Evolutionary conservation across 2,888 invertebrate species (phyloP).

Genomic region (Pseudolycoriella hygida): DNA sequence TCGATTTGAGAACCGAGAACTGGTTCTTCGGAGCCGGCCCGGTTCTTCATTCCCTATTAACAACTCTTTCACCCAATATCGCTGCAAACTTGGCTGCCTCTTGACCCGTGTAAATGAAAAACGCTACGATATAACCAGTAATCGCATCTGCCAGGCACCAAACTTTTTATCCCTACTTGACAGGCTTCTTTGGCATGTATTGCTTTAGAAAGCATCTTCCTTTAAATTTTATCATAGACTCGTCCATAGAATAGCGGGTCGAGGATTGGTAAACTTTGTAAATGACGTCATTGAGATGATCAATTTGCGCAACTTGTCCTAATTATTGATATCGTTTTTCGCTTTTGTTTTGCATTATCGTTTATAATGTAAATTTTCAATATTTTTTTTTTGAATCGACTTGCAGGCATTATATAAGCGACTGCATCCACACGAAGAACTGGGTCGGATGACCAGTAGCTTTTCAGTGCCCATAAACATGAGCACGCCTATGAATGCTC

Average conservation of each 20-base stretch:
- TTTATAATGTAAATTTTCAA: background rate
- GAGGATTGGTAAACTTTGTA: background rate
- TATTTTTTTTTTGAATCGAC: background rate
- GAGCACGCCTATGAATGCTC: background rate
- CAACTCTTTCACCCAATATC: slow-evolving; percentile 3
- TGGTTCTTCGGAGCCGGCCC: no score
- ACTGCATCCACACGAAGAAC: background rate
- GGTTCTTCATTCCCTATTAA: no score
- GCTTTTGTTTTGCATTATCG: background rate
- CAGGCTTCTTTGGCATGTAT: background rate
- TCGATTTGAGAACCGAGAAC: no score
- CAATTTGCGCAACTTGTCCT: background rate
- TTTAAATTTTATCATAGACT: background rate
- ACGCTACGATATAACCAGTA: background rate
- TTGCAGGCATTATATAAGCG: background rate
- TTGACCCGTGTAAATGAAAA: background rate
- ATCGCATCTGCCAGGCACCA: background rate
- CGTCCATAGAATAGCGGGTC: background rate
- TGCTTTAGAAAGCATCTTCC: background rate
- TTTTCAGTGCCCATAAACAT: background rate
- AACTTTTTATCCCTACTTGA: background rate
- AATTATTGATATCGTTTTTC: background rate
- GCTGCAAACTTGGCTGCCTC: background rate
- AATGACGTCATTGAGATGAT: background rate
- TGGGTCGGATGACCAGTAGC: background rate